These are phyloP conservation scores for Pitangus sulphuratus DNA, from an alignment of 2,797 vertebrate species.

Conservation along the genomic window DNA sequence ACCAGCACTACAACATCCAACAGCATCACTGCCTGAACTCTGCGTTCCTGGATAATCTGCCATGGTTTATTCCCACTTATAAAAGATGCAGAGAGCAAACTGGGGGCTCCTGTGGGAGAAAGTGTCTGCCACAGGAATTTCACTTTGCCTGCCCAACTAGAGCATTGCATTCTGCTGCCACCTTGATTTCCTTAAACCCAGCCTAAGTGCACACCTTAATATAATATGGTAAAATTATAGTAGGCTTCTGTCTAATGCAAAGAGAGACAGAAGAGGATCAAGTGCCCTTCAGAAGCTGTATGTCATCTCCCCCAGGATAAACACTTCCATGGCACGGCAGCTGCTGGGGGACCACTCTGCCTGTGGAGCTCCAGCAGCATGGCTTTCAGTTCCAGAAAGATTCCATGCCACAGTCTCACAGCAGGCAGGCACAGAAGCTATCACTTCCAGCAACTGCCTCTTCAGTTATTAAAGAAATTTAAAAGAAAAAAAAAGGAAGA, in stretches of 20 bases:
- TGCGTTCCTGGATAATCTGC: not conserved
- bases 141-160: not conserved
- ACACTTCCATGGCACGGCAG: not conserved
- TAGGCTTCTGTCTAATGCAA: not conserved
- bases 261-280: not conserved
- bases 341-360: not conserved
- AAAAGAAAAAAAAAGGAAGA: not conserved
- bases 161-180: not conserved
- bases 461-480: not conserved
- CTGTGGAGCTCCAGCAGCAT: not conserved
- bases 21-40: not conserved
- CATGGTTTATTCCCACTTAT: not conserved
- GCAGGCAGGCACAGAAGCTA: not conserved
- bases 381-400: not conserved
- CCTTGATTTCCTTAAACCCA: not conserved
- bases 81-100: slow-evolving; percentile 1
- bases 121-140: not conserved
- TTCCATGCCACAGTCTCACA: not conserved
- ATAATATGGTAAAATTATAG: not conserved
- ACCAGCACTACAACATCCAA: not conserved
- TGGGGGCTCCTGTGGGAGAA: not conserved
- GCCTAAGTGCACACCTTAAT: not conserved
- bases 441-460: not conserved
- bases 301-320: slow-evolving; percentile 33
- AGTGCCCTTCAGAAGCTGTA: slow-evolving; percentile 34